Evolutionary conservation across 2,113 vertebrate genomes (phyloP), one percentile per base, ranked within the genome.

Genomic region (Pluvianellus socialis): DNA sequence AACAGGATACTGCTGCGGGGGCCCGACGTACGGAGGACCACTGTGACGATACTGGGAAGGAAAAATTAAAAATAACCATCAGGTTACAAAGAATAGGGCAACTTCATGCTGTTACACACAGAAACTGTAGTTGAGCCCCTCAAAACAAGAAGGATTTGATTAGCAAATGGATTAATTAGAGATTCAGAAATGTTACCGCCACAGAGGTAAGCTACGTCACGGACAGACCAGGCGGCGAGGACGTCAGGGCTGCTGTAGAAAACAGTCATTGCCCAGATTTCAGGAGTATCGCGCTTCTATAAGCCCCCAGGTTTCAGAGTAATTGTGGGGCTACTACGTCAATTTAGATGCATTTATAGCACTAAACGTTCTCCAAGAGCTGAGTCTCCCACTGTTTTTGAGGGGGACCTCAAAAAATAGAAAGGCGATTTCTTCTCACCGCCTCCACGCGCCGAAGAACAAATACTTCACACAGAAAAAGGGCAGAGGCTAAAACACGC

Each of bases 1-100:
- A 70, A 99, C 99, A 14, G 99, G 98, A 96, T 99, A 99, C 98
- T 99, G 99, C 94, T 99, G 99, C 3, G 99, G 99, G 19, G 99
- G 99, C 65, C 99, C 99, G 11, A 99, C 99, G 1, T 99, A 99
- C 0, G 99, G 99, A 56, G 99, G 98, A 49, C 98, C 98, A 32
- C 98, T 99, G 97, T 99, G 99, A 63, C 99, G 99, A 97, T 99
- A 99, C 99, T 99, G 95, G 47, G 62, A 96, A 32, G 80, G 55
- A 92, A 27, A 96, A 63, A 38, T 8, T 38, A 38, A 38, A 90
- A 74, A 62, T 5, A 61, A 62, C 12, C 91, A 61, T 92, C 12
- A 53, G n/a, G 33, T 90, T 22, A 86, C 56, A 73, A 26, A 30
- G 42, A 66, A 79, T 1, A 65, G 14, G 62, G n/a, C 52, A 42